Evolutionary conservation across 2,888 invertebrate genomes (phyloP), one percentile per base, ranked within the genome.

Genomic region (Dyspetes luteomarginatus): DNA sequence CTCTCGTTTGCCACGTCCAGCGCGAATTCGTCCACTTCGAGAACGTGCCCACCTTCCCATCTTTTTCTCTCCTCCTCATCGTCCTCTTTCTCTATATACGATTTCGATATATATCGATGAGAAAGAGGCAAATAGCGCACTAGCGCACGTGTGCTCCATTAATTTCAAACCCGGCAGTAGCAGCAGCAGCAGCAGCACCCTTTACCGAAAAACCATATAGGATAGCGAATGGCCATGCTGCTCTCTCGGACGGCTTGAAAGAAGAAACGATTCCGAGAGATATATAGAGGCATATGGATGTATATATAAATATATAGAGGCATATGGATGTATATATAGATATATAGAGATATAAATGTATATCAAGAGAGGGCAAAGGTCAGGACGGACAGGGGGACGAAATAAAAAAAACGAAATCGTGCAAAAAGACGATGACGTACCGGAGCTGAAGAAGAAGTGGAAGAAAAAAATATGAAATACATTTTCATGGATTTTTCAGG

Each of bases 81-180:
- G 36, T 17, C 12, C 9, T 36, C 41, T 17, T 5, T 15, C 17
- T 67, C 43, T 48, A 48, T 52, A 60, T 73, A 76, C 48, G 50
- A 64, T 74, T 80, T 71, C 81, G 69, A 81, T 77, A 81, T 81
- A 81, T 81, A 78, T 81, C 81, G 81, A 74, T 36, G 81, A 78
- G 81, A 52, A 52, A 58, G 67, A 74, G 78, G 62, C 52, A 77
- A 81, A 74, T 81, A 74, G 64, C 77, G 77, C 77, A 52, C 64
- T 69, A 81, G 88, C 87, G 86, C 89, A 90, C 90, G 90, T 90
- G 89, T 89, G 88, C 82, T 86, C 87, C 88, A 88, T 88, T 88
- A 87, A 88, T 88, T 88, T 84, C 64, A 62, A 73, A 81, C 64
- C 69, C 77, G 64, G 64, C 75, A 72, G 64, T 43, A 72, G 62